Evolutionary conservation across 2,888 invertebrate genomes (phyloP), one percentile per base, ranked within the genome.

Genomic region (Drosophila colorata): DNA sequence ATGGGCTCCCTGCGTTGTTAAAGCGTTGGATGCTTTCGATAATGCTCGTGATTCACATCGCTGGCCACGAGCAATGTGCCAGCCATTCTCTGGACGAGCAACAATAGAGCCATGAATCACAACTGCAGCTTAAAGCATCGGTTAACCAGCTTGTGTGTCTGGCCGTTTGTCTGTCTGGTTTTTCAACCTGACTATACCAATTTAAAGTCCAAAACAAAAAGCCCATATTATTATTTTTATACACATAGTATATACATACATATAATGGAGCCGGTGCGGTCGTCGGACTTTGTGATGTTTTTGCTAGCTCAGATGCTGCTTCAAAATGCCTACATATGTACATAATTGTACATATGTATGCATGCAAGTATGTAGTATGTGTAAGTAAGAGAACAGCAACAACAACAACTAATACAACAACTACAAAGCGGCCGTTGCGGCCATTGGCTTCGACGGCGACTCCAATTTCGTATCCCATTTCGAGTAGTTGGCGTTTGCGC

Each of bases 51-150:
- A 64, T 33, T 60, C 64, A 64, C 63, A 51, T 44, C 43, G 49
- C 14, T 64, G 61, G 9, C 28, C 60, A 43, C 63, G n/a, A 60
- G 37, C 61, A 56, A 35, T 57, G 47, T 16, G 28, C 18, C 7
- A 6, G 8, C 9, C 14, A 35, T 13, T 33, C 31, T 25, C 16
- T 16, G 37, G 13, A 28, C 31, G 20, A 20, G 51, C 43, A 48
- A 60, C 61, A 59, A 63, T 49, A 23, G 48, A 23, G 48, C 35
- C n/a, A 60, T 63, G 63, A 63, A 48, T 63, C 63, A 49, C 61
- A 49, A 13, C 35, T 37, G 37, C 28, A 25, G 35, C 41, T 43
- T 25, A 33, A 40, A 41, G 38, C 38, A 33, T 33, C 7, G n/a
- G 33, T 47, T 31, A 11, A 38, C 25, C 38, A 28, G 49, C 47